A percentile compares a stretch with the other conserved stretches of the same genome.
These are phyloP conservation scores for Acipenser ruthenus DNA, from an alignment of 2,797 vertebrate genomes.

Conservation along the genomic window DNA sequence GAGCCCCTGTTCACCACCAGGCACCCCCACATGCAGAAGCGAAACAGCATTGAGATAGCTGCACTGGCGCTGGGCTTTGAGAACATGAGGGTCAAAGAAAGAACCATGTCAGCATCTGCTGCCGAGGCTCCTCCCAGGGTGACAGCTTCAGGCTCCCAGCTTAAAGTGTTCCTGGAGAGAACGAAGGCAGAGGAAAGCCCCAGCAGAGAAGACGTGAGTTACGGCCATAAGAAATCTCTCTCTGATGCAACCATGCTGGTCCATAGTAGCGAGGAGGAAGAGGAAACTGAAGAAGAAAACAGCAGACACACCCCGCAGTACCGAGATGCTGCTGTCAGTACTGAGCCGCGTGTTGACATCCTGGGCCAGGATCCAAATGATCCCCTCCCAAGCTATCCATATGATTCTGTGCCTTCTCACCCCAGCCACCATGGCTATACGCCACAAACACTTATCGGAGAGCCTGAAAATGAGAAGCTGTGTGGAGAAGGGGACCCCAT, in stretches of 20 bases:
- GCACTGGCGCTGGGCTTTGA: slow-evolving; percentile 78
- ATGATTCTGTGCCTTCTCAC: slow-evolving; percentile 51
- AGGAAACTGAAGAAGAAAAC: slow-evolving; percentile 77
- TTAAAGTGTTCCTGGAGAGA: slow-evolving; percentile 65
- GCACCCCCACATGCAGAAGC: slow-evolving; percentile 72
- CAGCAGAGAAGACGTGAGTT: slow-evolving; percentile 59
- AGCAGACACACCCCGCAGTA: slow-evolving; percentile 54
- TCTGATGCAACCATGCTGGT: slow-evolving; percentile 96
- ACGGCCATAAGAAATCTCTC: slow-evolving; percentile 87
- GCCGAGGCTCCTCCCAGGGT: slow-evolving; percentile 53
- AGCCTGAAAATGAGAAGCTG: slow-evolving; percentile 55
- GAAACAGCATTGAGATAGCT: slow-evolving; percentile 90
- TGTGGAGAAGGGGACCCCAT: slow-evolving; percentile 34
- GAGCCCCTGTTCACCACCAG: slow-evolving; percentile 74
- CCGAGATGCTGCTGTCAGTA: slow-evolving; percentile 43
- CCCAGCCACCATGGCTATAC: slow-evolving; percentile 66
- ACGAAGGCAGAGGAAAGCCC: slow-evolving; percentile 54
- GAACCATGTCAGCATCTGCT: slow-evolving; percentile 69
- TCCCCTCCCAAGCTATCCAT: slow-evolving; percentile 62
- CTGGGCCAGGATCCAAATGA: slow-evolving; percentile 62
- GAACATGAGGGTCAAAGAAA: slow-evolving; percentile 81
- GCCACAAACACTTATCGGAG: slow-evolving; percentile 61
- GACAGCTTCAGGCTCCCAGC: slow-evolving; percentile 63
- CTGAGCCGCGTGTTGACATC: slow-evolving; percentile 35
- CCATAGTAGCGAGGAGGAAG: slow-evolving; percentile 89